phyloP scores from a whole-genome alignment of 1,140 invertebrate genomes.

The Ceratina japonica region DNA sequence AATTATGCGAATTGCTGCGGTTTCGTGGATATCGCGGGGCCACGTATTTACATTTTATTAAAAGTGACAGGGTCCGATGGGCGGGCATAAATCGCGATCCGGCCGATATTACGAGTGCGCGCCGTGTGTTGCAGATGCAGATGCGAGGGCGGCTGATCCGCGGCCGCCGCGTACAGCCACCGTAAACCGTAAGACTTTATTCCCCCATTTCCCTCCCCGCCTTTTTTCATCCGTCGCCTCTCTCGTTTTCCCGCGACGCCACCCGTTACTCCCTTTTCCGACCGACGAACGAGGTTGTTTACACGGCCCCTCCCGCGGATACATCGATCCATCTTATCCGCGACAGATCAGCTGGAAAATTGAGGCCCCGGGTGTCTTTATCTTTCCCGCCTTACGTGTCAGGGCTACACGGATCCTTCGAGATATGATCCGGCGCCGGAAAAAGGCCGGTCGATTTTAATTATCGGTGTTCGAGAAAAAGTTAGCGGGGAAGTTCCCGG shows the following conservation, averaged over 20 bases:
- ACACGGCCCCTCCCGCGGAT: slow-evolving; percentile 14
- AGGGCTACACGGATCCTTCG: neutral
- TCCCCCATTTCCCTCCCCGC: slow-evolving; percentile 36
- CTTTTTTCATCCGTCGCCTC: neutral
- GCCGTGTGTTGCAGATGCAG: slow-evolving; percentile 32
- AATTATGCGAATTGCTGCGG: slow-evolving; percentile 52
- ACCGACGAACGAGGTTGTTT: slow-evolving; percentile 43
- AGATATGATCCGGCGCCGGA: too few relatives aligned
- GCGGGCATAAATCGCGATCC: slow-evolving; percentile 56
- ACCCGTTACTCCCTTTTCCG: neutral
- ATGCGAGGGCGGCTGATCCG: slow-evolving; percentile 39
- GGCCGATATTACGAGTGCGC: slow-evolving; percentile 55
- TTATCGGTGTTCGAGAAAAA: neutral
- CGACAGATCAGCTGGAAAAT: slow-evolving; percentile 29
- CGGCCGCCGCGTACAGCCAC: slow-evolving; percentile 23
- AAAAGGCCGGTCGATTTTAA: slow-evolving; percentile 17
- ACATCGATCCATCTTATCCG: slow-evolving; percentile 38
- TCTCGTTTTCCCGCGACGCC: neutral
- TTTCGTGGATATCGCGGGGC: slow-evolving; percentile 31
- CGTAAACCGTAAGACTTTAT: slow-evolving; percentile 55
- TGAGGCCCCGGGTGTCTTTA: neutral
- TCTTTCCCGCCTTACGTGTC: neutral
- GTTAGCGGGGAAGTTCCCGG: neutral
- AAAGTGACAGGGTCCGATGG: slow-evolving; percentile 55
- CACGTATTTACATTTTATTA: slow-evolving; percentile 67